phyloP scores from a whole-genome alignment of 2,113 vertebrate species.

The Bolborhynchus lineola region DNA sequence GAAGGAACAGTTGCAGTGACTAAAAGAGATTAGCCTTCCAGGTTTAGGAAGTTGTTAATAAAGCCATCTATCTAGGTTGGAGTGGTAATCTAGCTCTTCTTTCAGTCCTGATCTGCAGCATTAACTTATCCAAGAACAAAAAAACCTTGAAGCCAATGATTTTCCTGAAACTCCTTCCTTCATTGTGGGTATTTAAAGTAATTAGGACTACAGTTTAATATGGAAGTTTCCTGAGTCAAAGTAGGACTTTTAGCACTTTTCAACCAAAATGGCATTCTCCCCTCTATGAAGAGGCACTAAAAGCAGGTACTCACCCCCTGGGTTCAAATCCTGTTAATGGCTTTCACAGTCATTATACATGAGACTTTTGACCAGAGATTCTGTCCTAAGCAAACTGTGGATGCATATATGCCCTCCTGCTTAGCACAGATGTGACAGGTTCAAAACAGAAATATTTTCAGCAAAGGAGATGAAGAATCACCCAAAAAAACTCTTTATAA shows the following conservation, averaged over 20 bases:
- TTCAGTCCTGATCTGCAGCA: background rate
- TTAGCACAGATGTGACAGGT: conserved; percentile 42
- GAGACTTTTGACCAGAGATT: conserved; percentile 10
- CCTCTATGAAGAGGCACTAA: background rate
- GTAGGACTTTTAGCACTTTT: background rate
- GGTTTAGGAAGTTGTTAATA: background rate
- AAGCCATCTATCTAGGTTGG: background rate
- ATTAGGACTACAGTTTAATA: background rate
- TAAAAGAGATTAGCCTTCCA: background rate
- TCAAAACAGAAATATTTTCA: conserved; percentile 53
- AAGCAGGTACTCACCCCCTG: background rate
- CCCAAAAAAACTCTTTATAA: conserved; percentile 40
- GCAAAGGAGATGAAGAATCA: conserved; percentile 63
- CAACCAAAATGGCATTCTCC: background rate
- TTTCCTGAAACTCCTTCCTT: background rate
- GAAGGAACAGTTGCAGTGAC: background rate
- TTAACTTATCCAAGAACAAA: background rate
- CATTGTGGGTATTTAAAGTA: background rate
- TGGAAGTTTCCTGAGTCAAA: background rate
- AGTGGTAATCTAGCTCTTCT: background rate
- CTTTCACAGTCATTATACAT: conserved; percentile 27
- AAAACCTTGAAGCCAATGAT: background rate
- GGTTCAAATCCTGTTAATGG: background rate
- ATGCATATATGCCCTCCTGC: conserved; percentile 3
- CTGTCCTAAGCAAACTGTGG: conserved; percentile 16